Evolutionary conservation across 2,113 vertebrate genomes (phyloP), one percentile per base, ranked within the genome.

Genomic region (Arizona elegans): DNA sequence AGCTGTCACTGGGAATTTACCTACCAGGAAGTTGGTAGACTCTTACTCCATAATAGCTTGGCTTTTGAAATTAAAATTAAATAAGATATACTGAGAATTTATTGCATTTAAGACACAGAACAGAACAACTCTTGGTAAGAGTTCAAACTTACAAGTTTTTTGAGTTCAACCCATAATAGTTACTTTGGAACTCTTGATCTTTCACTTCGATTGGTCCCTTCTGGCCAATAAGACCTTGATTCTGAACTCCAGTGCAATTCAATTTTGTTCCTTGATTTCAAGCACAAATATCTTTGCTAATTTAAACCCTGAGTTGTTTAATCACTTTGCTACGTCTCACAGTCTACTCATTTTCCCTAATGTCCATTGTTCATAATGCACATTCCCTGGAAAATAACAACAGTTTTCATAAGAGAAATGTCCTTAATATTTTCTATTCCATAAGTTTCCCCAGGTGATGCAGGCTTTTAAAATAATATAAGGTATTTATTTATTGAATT

Each of bases 1-100:
- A 97, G 70, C 26, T 93, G 56, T 91, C 55, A 93, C 92, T 89
- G 90, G 90, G 54, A 88, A 95, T 55, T 58, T 93, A 87, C 58
- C 47, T 95, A 0, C 43, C 1, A 47, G 43, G 43, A 8, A 81
- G 7, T 8, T 81, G 8, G 17, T 81, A 43, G 17, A 38, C 17
- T 43, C 13, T 81, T 43, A 81, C 17, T 81, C 33, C 33, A 43
- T 19, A 21, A 81, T 38, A 21, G 17, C 8, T 7, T 81, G 17
- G 33, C 8, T 43, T 33, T 81, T 81, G 33, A 43, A 38, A 38
- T 19, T 38, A n/a, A 33, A 43, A 81, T 47, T 47, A 47, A 47
- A 47, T 47, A 4, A 47, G 75, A 17, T 17, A 4, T 21, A 19
- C 5, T 81, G 70, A 81, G 33, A 81, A 19, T 19, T 81, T 81